Conservation (phyloP, 2,113 vertebrate species). For the Pseudopodoces humilis region DNA sequence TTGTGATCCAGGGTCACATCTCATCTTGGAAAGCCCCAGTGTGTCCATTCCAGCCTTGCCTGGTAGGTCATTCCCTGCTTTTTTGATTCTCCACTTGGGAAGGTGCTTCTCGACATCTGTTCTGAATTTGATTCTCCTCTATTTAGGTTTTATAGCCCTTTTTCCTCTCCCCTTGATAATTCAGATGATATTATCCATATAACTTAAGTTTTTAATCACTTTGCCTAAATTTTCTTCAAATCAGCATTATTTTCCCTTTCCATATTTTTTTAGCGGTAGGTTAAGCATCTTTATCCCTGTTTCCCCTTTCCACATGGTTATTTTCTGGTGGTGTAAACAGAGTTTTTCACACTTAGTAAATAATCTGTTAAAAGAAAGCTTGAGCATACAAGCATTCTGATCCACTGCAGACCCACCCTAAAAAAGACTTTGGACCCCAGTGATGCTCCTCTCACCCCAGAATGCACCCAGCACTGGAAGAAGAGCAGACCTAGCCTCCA, state of each 20-base stretch:
- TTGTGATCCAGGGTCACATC: background rate
- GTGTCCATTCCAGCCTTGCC: background rate
- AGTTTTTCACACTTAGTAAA: background rate
- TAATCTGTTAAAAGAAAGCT: background rate
- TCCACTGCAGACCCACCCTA: background rate
- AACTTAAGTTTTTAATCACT: background rate
- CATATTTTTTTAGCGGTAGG: background rate
- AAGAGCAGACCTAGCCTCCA: background rate
- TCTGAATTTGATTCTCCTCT: conserved; percentile 16
- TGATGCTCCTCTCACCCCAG: background rate
- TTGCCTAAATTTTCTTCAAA: background rate
- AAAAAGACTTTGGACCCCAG: background rate
- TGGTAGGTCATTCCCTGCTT: background rate
- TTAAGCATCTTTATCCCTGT: conserved; percentile 12
- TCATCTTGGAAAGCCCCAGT: background rate
- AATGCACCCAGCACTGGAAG: background rate
- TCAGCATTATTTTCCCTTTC: background rate
- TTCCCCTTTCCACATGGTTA: background rate
- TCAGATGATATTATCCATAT: background rate
- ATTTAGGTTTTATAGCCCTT: conserved; percentile 37
- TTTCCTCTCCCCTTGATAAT: background rate
- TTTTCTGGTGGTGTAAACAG: background rate
- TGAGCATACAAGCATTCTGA: background rate
- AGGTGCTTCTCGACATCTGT: conserved; percentile 46
- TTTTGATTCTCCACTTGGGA: background rate